Evolutionary conservation across 2,888 invertebrate genomes (phyloP), one percentile per base, ranked within the genome.

Genomic region (Galerucella calmariensis): DNA sequence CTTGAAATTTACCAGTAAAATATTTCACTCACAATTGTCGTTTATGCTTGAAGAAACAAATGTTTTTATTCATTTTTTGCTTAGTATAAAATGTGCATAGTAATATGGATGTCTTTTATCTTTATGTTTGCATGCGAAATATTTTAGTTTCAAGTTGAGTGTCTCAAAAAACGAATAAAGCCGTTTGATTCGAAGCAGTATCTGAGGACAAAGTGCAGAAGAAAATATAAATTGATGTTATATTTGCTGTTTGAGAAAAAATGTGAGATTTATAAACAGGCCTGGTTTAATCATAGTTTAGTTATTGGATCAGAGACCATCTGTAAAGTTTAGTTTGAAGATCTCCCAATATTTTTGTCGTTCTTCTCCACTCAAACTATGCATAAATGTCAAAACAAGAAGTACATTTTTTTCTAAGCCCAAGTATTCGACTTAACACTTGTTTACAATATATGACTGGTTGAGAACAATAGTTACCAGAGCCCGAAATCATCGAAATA

Each of bases 101-200:
- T 56, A 56, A 56, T 11, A 41, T 62, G n/a, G 12, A 62, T 62
- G 62, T 62, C 20, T 14, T 35, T 56, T 16, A 62, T 62, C 8
- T 62, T 27, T 62, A 41, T 9, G 14, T 62, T 62, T 62, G 62
- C 62, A 62, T 62, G 62, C 35, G 3, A 41, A 56, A 20, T 56
- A 61, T 62, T 35, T 62, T n/a, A 41, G 20, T 62, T 62, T n/a
- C 35, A 35, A 41, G 35, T 62, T 62, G 62, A n/a, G 41, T 62
- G 62, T 62, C 41, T 14, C 35, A 62, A 41, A 16, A 62, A 62
- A 62, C 20, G 35, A 12, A 62, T 67, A 12, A 20, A 63, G 41
- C 35, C 46, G 11, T 16, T 63, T 63, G 63, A 41, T 41, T 6
- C 2, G 11, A 63, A 63, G 44, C 24, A 63, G 27, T n/a, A 62